These are phyloP conservation scores for Epinephelus cyanopodus DNA, from an alignment of 2,113 vertebrate genomes.

Conservation along the genomic window DNA sequence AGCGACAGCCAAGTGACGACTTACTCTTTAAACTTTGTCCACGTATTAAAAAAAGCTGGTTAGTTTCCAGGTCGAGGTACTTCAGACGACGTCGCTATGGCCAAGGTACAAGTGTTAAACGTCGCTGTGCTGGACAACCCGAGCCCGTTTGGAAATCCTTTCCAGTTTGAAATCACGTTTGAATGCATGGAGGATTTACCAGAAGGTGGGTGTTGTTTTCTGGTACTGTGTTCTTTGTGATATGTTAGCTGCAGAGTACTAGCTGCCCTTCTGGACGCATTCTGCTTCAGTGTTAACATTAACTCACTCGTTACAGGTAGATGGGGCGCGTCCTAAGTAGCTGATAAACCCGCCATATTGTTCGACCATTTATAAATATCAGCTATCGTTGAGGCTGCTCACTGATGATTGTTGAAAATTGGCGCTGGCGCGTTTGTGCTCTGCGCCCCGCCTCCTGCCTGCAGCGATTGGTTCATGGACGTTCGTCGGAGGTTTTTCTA, in stretches of 20 bases:
- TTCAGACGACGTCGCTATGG: constrained; percentile 80
- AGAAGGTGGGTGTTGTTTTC: constrained; percentile 84
- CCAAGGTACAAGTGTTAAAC: constrained; percentile 93
- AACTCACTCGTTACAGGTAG: no score
- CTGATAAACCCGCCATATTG: neutral
- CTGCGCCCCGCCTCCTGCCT: constrained; percentile 64
- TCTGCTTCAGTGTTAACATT: neutral
- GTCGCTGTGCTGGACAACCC: constrained; percentile 93
- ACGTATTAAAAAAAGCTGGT: neutral
- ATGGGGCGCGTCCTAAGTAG: neutral
- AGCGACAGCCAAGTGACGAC: neutral
- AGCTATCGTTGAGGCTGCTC: neutral
- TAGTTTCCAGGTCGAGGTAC: neutral
- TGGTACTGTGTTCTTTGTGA: neutral
- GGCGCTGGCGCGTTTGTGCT: constrained; percentile 82
- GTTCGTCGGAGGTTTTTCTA: neutral
- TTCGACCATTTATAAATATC: neutral
- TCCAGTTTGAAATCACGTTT: constrained; percentile 95
- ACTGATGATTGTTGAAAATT: constrained; percentile 64
- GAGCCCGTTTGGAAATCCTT: constrained; percentile 91
- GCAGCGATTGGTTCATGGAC: constrained; percentile 56
- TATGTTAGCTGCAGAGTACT: neutral
- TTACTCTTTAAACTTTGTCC: neutral
- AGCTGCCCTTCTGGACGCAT: neutral
- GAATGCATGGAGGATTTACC: constrained; percentile 92